Evolutionary conservation across 2,797 vertebrate species (phyloP).

Genomic region (Strix occidentalis): DNA sequence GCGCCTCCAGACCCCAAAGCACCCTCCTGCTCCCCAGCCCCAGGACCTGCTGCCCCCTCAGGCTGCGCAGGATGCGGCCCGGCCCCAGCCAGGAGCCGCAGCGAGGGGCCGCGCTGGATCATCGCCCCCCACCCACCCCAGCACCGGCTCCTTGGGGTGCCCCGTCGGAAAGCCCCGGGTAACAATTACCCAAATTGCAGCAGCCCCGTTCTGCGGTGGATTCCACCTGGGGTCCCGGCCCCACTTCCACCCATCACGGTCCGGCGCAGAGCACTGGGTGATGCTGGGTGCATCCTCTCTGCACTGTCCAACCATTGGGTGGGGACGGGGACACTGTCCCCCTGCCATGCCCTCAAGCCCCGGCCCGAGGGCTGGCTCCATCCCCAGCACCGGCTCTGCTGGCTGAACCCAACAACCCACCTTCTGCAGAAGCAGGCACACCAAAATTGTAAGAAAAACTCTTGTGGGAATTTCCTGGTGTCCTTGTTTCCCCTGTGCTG

Average conservation of each 20-base stretch:
- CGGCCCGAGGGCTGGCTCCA: accelerated
- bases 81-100: neutral
- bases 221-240: neutral
- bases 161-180: neutral
- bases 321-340: no score
- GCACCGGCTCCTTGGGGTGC: no score
- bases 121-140: neutral
- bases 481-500: neutral
- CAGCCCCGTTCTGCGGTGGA: neutral
- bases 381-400: accelerated
- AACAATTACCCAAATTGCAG: accelerated
- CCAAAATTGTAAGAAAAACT: neutral
- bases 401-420: neutral
- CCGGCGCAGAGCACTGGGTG: accelerated
- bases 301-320: accelerated
- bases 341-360: accelerated
- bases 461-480: accelerated
- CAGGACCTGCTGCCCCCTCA: neutral
- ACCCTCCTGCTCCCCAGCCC: neutral
- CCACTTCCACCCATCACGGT: accelerated
- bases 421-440: neutral
- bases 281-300: neutral
- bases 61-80: neutral
- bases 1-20: neutral
- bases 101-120: neutral